Conservation (phyloP, 2,797 vertebrate species). For the Melanotaenia pygmaea region DNA sequence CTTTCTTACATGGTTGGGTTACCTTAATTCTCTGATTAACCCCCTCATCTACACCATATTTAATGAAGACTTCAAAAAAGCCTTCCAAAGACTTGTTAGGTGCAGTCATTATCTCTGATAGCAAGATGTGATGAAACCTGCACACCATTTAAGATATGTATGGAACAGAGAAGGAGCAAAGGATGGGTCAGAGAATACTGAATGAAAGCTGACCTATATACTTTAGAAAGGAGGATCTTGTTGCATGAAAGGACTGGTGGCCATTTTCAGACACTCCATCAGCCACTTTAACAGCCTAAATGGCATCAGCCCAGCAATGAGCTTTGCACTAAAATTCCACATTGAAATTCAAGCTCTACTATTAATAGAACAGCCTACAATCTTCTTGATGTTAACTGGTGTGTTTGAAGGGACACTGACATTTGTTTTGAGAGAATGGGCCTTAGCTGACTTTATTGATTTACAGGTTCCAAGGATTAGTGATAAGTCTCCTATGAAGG, state of each 20-base stretch:
- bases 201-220: conserved; percentile 33
- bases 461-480: conserved; percentile 48
- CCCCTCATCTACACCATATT: conserved; percentile 99
- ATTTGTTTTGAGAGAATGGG: conserved; percentile 56
- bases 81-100: conserved; percentile 94
- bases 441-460: conserved; percentile 63
- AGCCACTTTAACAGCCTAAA: conserved; percentile 49
- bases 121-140: conserved; percentile 19
- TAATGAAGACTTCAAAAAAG: conserved; percentile 99
- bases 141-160: conserved; percentile 16
- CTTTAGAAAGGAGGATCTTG: conserved; percentile 36
- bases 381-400: conserved; percentile 64
- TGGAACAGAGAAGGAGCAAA: conserved; percentile 16
- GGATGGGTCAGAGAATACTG: conserved; percentile 23
- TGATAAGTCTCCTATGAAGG: conserved; percentile 62
- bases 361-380: conserved; percentile 61
- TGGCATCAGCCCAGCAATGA: conserved; percentile 45
- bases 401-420: conserved; percentile 55
- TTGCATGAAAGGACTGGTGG: conserved; percentile 26
- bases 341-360: conserved; percentile 50
- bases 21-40: conserved; percentile 98
- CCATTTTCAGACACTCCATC: conserved; percentile 50
- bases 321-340: conserved; percentile 38
- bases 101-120: conserved; percentile 88
- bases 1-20: conserved; percentile 97